Evolutionary conservation across 1,140 invertebrate genomes (phyloP).

Genomic region (Philotrypesis tridentata): DNA sequence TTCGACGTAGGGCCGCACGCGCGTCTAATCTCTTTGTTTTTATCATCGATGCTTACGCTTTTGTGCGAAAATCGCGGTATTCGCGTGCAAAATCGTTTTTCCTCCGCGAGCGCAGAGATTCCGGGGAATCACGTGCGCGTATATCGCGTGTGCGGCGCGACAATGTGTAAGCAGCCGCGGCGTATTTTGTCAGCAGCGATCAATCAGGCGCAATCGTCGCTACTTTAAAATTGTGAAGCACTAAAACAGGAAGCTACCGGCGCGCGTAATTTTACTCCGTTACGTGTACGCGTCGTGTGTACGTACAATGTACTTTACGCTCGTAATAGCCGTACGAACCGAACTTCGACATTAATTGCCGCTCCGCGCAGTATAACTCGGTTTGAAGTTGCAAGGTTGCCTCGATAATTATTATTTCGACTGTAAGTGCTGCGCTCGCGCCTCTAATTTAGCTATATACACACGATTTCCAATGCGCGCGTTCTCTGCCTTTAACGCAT

Average conservation of each 20-base stretch:
- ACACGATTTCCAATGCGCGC: not conserved
- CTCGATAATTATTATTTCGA: not conserved
- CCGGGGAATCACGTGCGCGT: not conserved
- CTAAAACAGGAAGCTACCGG: constrained; percentile 11
- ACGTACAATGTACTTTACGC: too few relatives aligned
- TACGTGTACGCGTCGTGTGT: not conserved
- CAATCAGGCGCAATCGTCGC: not conserved
- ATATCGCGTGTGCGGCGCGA: too few relatives aligned
- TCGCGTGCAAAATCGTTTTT: not conserved
- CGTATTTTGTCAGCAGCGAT: not conserved
- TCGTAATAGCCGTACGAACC: not conserved
- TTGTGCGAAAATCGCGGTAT: too few relatives aligned
- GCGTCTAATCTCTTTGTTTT: too few relatives aligned
- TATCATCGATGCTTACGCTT: too few relatives aligned
- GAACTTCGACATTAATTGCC: not conserved
- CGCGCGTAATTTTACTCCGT: not conserved
- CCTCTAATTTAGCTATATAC: too few relatives aligned
- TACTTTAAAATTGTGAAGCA: not conserved
- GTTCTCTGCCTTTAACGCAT: too few relatives aligned
- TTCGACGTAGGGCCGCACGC: too few relatives aligned
- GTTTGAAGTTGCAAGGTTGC: constrained; percentile 15
- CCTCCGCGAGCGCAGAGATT: not conserved
- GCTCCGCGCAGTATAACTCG: not conserved
- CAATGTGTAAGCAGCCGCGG: not conserved
- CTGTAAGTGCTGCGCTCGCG: not conserved